Base-by-base conservation (phyloP, 2,797 vertebrate genomes). In the Anomalospiza imberbis region DNA sequence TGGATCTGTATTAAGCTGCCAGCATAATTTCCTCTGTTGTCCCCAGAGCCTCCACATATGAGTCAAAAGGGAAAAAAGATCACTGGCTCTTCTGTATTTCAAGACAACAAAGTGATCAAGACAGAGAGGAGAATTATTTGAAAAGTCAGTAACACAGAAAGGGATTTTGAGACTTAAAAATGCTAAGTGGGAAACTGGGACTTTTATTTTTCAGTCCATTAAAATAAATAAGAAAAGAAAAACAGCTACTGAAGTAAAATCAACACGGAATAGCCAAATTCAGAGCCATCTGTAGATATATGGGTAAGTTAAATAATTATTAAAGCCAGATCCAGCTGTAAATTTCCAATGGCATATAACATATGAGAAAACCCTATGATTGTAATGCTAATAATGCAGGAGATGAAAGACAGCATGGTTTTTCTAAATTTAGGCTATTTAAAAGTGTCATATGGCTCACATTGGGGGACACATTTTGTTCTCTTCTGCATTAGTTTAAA, bases 1-100 rank as follows among this genome's bases (percentile, higher is more conserved):
- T 63, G 66, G 82, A 93, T 71, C 72, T 67, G 42, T 75, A 91
- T 92, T 86, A 92, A 93, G 21, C 71, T 86, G 73, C 73, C 70
- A 88, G 79, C 45, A 51, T 65, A 88, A 88, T 91, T 94, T 95
- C 82, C 62, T 75, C 72, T 85, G 55, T 57, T 89, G 58, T 81
- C 87, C 79, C 73, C 85, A 72, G 72, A 91, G 70, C 17, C 77
- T 88, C 91, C 79, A 75, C 51, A 55, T 26, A 29, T 1, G 8
- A 94, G 71, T 73, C 55, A 92, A 88, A 88, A 75, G 8, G 31
- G 20, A 76, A 74, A 73, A 68, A 62, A 77, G 44, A 91, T 93
- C 85, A 76, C 58, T 76, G 81, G n/a, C 19, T 84, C 48, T 36
- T 85, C 65, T 54, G 62, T 78, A 94, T 78, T 94, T 86, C 67